A percentile compares a stretch with the other conserved stretches of the same genome.
Evolutionary conservation across 1,140 invertebrate genomes (phyloP).

Genomic region (Euwallacea fornicatus): DNA sequence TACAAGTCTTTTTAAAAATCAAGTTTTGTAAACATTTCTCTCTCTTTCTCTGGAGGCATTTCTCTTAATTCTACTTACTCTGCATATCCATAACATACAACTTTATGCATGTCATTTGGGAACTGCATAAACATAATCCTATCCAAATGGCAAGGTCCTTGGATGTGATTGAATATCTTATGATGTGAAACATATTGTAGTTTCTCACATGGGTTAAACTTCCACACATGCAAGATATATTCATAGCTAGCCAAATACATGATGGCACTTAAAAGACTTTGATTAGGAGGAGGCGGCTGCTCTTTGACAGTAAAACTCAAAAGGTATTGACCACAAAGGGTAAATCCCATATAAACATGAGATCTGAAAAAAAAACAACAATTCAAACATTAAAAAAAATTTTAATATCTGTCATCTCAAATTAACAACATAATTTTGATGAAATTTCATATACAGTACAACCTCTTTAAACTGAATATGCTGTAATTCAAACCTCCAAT

Average conservation of each 20-base stretch:
- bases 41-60: no score
- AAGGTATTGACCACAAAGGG: conserved; percentile 89
- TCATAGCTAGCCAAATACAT: conserved; percentile 37
- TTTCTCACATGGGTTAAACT: conserved; percentile 48
- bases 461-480: background rate
- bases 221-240: conserved; percentile 52
- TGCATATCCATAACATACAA: conserved; percentile 51
- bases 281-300: conserved; percentile 21
- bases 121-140: conserved; percentile 52
- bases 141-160: conserved; percentile 45
- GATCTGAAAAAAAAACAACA: conserved; percentile 52
- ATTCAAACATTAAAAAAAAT: conserved; percentile 11
- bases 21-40: background rate
- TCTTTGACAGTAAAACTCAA: conserved; percentile 71
- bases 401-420: background rate
- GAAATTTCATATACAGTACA: background rate
- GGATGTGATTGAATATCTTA: conserved; percentile 50
- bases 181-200: conserved; percentile 48
- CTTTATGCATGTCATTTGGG: conserved; percentile 50
- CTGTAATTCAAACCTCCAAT: background rate
- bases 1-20: background rate
- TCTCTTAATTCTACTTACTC: conserved; percentile 10
- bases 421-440: background rate
- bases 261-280: conserved; percentile 13
- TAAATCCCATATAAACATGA: conserved; percentile 91